Base-by-base conservation (phyloP, 2,113 vertebrate species). In the Bolborhynchus lineola region DNA sequence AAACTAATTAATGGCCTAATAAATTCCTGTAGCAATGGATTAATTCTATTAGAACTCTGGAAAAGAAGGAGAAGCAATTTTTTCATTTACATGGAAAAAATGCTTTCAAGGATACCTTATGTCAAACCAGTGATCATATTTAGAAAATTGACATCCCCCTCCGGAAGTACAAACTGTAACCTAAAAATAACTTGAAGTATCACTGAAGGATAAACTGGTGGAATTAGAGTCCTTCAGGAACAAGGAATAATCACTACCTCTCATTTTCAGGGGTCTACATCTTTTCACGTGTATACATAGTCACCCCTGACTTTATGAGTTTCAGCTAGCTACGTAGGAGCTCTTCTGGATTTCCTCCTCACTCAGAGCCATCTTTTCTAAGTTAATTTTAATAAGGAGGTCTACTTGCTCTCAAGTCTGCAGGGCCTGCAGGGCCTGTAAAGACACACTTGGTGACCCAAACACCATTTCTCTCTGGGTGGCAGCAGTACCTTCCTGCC, bases 1-100 rank as follows among this genome's bases (percentile, higher is more conserved):
- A 46, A 92, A 67, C 33, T 94, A 92, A 96, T 95, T 95, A 95
- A 90, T 5, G 17, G 50, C 57, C 67, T 93, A 90, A 71, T 86
- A 89, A 93, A 91, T 82, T 79, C 68, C 65, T 71, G 13, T 82
- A 91, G 86, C 65, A 84, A 88, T 69, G 50, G 84, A 91, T 86
- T 96, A 71, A 85, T 95, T 96, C 39, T 63, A 90, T 95, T 85
- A 92, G 59, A 88, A 77, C 44, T 65, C 72, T 53, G 28, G 53
- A 92, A 92, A 93, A 77, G 37, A 16, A 75, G 31, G 6, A 82
- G 39, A 47, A 93, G 7, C 39, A 50, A 14, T 37, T 77, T 96
- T 81, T 88, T 88, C 5, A 76, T 88, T 90, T 79, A 80, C 41
- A 59, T 13, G 4, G 53, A 42, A 82, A 91, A 96, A 92, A 71